These are phyloP conservation scores for Oncopodura yosiiana DNA, from an alignment of 1,140 invertebrate species.

Conservation along the genomic window DNA sequence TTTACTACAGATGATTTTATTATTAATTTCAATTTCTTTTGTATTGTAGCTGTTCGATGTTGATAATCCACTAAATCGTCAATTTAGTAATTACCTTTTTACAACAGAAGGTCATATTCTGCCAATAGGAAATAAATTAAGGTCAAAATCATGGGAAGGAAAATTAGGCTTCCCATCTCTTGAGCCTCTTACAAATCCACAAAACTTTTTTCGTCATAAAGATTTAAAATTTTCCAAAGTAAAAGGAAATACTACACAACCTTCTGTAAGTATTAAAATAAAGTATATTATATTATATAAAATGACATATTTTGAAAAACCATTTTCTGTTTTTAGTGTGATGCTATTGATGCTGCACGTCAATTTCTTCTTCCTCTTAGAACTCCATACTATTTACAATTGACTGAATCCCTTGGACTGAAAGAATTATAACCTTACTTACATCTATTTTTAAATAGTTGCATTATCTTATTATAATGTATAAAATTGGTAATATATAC, in stretches of 20 bases:
- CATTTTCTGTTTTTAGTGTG: constrained; percentile 44
- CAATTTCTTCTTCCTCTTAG: constrained; percentile 47
- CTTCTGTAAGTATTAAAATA: constrained; percentile 30
- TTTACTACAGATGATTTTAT: background rate
- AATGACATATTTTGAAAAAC: background rate
- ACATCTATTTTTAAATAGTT: too few species aligned
- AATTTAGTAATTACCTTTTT: constrained; percentile 51
- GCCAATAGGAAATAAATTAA: constrained; percentile 46
- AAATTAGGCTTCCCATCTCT: constrained; percentile 2
- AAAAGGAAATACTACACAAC: constrained; percentile 31
- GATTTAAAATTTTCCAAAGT: constrained; percentile 21
- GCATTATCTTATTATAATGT: too few species aligned
- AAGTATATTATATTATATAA: background rate
- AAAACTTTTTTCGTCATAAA: constrained; percentile 10
- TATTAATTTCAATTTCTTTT: background rate
- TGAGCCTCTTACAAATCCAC: constrained; percentile 12
- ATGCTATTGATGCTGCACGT: constrained; percentile 43
- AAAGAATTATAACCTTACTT: constrained; percentile 35
- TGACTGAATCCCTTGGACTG: constrained; percentile 41
- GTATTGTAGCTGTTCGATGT: constrained; percentile 53
- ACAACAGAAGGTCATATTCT: constrained; percentile 61
- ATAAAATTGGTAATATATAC: constrained; percentile 18
- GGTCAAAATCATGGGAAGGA: constrained; percentile 39
- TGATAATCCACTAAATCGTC: constrained; percentile 53
- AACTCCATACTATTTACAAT: constrained; percentile 47